Conservation (phyloP, 2,797 vertebrate genomes). For the Anguilla pacifica region DNA sequence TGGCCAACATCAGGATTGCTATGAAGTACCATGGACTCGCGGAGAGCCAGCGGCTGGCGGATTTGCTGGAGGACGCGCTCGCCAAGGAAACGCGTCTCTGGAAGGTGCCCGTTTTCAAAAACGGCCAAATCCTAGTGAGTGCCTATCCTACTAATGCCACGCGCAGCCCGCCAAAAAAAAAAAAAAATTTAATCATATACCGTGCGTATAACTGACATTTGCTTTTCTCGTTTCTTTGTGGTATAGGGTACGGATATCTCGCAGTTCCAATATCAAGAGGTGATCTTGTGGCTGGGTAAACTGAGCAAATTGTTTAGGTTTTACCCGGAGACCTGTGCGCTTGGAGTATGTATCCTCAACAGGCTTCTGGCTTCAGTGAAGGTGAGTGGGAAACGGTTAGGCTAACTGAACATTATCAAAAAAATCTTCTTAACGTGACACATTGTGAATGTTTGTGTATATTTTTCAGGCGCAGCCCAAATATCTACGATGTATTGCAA, state of each 20-base stretch:
- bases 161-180: not conserved
- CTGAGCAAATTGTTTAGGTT: conserved; percentile 70
- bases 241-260: conserved; percentile 74
- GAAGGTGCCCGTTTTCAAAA: conserved; percentile 73
- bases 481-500: conserved; percentile 73
- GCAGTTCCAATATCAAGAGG: conserved; percentile 65
- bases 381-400: conserved; percentile 48
- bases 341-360: conserved; percentile 73
- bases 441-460: not conserved
- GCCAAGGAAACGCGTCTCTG: conserved; percentile 70
- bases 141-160: not conserved
- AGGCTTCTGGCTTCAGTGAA: conserved; percentile 73
- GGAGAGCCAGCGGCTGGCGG: conserved; percentile 57
- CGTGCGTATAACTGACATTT: not conserved
- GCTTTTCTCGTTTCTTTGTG: conserved; percentile 3
- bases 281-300: conserved; percentile 70
- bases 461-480: conserved; percentile 73
- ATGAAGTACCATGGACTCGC: conserved; percentile 71
- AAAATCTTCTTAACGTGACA: not conserved
- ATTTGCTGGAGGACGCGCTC: conserved; percentile 71
- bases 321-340: conserved; percentile 69
- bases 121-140: conserved; percentile 69
- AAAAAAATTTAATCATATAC: too few species aligned
- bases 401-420: not conserved
- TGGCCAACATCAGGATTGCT: conserved; percentile 53